Evolutionary conservation across 2,797 vertebrate genomes (phyloP).

Genomic region (Platalea minor): DNA sequence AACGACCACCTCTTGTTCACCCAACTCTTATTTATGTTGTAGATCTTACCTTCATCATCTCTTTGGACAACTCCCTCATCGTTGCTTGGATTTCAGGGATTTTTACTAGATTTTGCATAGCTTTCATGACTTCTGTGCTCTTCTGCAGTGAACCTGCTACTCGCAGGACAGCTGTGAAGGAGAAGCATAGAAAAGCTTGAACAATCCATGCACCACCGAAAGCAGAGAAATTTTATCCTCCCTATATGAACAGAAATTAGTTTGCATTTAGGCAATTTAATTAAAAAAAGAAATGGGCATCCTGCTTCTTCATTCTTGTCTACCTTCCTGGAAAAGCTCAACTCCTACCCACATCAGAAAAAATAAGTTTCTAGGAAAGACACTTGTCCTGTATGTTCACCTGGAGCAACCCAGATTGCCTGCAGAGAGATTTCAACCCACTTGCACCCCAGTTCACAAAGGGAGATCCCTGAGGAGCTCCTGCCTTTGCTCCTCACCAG

Average conservation of each 20-base stretch:
- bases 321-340: not conserved
- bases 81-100: constrained; percentile 96
- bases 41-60: constrained; percentile 94
- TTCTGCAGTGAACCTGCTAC: constrained; percentile 93
- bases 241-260: rapidly evolving
- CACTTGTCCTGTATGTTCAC: rapidly evolving
- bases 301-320: not conserved
- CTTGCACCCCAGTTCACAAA: not conserved
- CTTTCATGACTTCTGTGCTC: constrained; percentile 98
- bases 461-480: not conserved
- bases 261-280: not conserved
- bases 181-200: not conserved
- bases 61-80: constrained; percentile 96
- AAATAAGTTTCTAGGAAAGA: not conserved
- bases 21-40: rapidly evolving
- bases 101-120: constrained; percentile 95
- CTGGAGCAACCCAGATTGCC: not conserved
- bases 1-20: not conserved
- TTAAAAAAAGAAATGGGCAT: not conserved
- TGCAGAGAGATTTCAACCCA: not conserved
- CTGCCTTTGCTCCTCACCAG: not conserved
- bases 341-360: not conserved
- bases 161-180: constrained; percentile 83
- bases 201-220: not conserved
- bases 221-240: not conserved